These are phyloP conservation scores for Dipodomys ordii DNA, from an alignment of 2,113 vertebrate genomes.

Conservation along the genomic window DNA sequence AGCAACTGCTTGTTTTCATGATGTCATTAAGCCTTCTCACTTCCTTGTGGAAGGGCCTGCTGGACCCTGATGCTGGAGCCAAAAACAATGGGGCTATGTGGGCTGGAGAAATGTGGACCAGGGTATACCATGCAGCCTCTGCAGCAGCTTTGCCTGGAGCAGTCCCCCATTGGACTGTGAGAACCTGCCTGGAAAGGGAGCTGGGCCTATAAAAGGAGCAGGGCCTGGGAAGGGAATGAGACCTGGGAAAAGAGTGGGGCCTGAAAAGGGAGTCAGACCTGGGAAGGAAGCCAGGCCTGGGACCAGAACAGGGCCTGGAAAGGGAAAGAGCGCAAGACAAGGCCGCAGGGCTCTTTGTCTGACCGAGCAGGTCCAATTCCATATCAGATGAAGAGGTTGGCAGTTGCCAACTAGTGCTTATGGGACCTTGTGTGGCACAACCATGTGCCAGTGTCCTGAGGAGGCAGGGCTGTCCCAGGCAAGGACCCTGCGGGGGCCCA, in stretches of 20 bases:
- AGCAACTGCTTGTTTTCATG: rapidly evolving
- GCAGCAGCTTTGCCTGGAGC: too few relatives aligned
- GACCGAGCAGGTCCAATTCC: background rate
- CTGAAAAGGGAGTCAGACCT: too few relatives aligned
- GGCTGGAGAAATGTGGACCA: background rate
- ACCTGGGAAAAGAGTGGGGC: too few relatives aligned
- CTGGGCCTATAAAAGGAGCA: too few relatives aligned
- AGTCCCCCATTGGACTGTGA: too few relatives aligned
- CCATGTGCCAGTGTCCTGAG: background rate
- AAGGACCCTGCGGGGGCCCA: background rate
- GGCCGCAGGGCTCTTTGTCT: background rate
- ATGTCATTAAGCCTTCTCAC: background rate
- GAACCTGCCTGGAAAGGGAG: too few relatives aligned
- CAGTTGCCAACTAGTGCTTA: background rate
- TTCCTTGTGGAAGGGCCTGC: background rate
- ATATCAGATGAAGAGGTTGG: background rate
- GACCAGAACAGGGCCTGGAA: too few relatives aligned
- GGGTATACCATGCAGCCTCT: too few relatives aligned
- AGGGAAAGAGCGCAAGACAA: too few relatives aligned
- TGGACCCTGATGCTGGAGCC: too few relatives aligned
- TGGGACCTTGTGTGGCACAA: background rate
- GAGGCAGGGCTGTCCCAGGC: background rate
- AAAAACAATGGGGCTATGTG: rapidly evolving
- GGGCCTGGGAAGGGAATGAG: too few relatives aligned
- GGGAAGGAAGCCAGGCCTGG: too few relatives aligned